These are phyloP conservation scores for Lethrus apterus DNA, from an alignment of 1,140 invertebrate species.

Conservation along the genomic window DNA sequence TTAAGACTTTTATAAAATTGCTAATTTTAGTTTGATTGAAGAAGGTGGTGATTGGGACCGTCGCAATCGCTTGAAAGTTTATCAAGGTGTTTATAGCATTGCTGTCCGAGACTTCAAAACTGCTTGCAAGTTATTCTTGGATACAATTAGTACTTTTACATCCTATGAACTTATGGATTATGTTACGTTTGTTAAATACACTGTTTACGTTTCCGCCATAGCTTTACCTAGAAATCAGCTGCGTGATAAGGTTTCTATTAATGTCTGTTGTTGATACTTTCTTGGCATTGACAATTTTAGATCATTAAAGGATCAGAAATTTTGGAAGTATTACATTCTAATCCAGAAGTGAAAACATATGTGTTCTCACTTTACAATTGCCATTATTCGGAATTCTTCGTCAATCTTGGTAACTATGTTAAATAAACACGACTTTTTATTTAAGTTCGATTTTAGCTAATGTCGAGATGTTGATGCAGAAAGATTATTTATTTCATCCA, in stretches of 20 bases:
- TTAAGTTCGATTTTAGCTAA: conserved; percentile 40
- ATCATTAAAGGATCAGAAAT: conserved; percentile 52
- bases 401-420: conserved; percentile 56
- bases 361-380: conserved; percentile 93
- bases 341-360: conserved; percentile 76
- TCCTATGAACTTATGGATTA: conserved; percentile 99
- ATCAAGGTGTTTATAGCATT: conserved; percentile 89
- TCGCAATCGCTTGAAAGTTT: conserved; percentile 89
- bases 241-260: conserved; percentile 58
- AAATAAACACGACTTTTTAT: conserved; percentile 4
- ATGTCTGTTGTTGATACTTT: conserved; percentile 9
- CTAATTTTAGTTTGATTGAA: conserved; percentile 62
- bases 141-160: conserved; percentile 98
- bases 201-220: conserved; percentile 77
- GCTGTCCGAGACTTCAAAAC: conserved; percentile 89
- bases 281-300: conserved; percentile 75
- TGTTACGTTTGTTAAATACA: conserved; percentile 78
- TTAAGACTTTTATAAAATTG: conserved; percentile 41
- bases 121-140: conserved; percentile 87
- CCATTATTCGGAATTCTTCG: conserved; percentile 91
- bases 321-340: conserved; percentile 79
- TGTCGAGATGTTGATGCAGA: conserved; percentile 75
- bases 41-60: conserved; percentile 98
- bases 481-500: conserved; percentile 81
- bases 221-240: conserved; percentile 71